phyloP scores from a whole-genome alignment of 2,113 vertebrate species.

The Psittacara wagleri region DNA sequence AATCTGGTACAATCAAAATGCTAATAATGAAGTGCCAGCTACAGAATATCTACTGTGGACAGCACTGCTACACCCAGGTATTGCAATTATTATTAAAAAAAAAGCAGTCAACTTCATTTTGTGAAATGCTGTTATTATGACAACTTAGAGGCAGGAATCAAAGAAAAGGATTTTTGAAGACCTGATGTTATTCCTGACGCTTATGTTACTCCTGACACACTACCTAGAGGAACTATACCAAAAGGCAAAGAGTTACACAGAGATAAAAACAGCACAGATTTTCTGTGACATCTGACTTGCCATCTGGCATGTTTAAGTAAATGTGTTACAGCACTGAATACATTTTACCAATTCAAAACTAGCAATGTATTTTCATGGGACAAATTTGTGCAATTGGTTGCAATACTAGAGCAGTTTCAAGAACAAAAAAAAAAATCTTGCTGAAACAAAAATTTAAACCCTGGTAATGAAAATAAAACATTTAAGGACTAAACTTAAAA shows the following conservation, averaged over 20 bases:
- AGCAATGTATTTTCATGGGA: neutral
- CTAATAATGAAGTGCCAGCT: slow-evolving; percentile 54
- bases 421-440: fast-evolving
- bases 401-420: neutral
- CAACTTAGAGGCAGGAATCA: neutral
- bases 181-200: neutral
- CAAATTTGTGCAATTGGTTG: neutral
- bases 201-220: neutral
- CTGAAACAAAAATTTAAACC: neutral
- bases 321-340: neutral
- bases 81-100: slow-evolving; percentile 16
- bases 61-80: neutral
- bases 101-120: neutral
- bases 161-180: neutral
- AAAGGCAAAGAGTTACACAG: neutral
- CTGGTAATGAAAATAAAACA: neutral
- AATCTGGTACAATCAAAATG: slow-evolving; percentile 61
- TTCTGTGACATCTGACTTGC: neutral
- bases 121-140: slow-evolving; percentile 1
- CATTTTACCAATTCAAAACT: neutral
- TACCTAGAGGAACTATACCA: neutral
- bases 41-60: slow-evolving; percentile 26
- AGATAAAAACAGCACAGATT: neutral
- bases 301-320: neutral
- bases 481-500: neutral